Evolutionary conservation across 2,888 invertebrate species (phyloP).

Genomic region (Ypsolopha scabrella): DNA sequence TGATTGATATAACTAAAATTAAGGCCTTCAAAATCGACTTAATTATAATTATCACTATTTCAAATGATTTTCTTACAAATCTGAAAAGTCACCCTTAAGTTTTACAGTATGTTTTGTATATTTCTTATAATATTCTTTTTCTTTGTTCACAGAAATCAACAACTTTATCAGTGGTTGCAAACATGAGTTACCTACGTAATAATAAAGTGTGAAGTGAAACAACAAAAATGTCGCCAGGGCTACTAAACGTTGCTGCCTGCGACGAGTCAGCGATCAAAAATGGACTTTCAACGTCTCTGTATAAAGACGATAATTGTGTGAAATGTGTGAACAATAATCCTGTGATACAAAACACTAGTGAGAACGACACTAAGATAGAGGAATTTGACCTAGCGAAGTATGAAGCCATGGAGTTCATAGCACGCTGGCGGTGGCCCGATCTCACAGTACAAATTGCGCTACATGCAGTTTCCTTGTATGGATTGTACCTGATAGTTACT

Average conservation of each 20-base stretch:
- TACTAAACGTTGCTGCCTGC: slow-evolving; percentile 32
- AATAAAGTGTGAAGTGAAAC: not conserved
- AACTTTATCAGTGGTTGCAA: too few species aligned
- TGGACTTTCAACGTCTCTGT: not conserved
- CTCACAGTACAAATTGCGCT: slow-evolving; percentile 76
- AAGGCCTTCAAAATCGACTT: too few species aligned
- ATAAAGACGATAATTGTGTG: slow-evolving; percentile 1
- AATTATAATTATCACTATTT: too few species aligned
- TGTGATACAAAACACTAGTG: slow-evolving; percentile 21
- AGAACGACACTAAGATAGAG: slow-evolving; percentile 10
- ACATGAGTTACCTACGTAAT: too few species aligned
- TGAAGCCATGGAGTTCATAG: slow-evolving; percentile 64
- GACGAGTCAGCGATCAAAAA: slow-evolving; percentile 9
- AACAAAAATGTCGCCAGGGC: slow-evolving; percentile 40
- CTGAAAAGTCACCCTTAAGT: too few species aligned
- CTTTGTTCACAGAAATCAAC: too few species aligned
- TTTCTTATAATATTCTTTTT: too few species aligned
- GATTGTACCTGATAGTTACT: slow-evolving; percentile 74
- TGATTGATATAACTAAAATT: too few species aligned
- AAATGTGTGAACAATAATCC: slow-evolving; percentile 2
- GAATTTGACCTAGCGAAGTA: slow-evolving; percentile 50
- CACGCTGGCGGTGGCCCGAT: slow-evolving; percentile 80
- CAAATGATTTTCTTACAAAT: too few species aligned
- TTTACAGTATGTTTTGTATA: too few species aligned
- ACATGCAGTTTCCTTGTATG: slow-evolving; percentile 78